Percentiles rank a stretch among this genome's conserved stretches.
These are phyloP conservation scores for Hirudinaria manillensis DNA, from an alignment of 2,888 invertebrate genomes.

Conservation along the genomic window DNA sequence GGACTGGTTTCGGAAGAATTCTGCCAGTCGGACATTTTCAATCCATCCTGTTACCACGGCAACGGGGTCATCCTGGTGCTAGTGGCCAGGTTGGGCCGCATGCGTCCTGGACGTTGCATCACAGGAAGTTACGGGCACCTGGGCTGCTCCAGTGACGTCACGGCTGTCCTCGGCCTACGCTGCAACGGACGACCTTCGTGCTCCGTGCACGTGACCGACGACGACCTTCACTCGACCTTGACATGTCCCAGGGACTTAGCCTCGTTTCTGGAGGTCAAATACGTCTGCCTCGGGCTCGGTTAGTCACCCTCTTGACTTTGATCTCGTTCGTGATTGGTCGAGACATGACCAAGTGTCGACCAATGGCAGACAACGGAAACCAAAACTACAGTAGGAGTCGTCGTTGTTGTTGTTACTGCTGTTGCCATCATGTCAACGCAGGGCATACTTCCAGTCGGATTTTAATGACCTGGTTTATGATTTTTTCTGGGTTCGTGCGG, in stretches of 20 bases:
- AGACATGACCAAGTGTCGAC: too few relatives aligned
- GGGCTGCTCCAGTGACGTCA: slow-evolving; percentile 24
- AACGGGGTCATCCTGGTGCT: neutral
- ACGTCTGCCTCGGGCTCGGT: slow-evolving; percentile 17
- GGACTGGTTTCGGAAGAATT: neutral
- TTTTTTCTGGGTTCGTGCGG: too few relatives aligned
- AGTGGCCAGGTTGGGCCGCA: slow-evolving; percentile 8
- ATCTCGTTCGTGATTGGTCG: too few relatives aligned
- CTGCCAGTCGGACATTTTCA: neutral
- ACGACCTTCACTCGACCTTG: neutral
- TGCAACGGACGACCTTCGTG: slow-evolving; percentile 18
- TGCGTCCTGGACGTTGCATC: slow-evolving; percentile 3
- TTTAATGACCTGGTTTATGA: too few relatives aligned
- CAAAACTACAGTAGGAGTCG: too few relatives aligned
- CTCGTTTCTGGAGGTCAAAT: slow-evolving; percentile 19
- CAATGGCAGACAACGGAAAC: too few relatives aligned
- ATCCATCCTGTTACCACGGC: neutral
- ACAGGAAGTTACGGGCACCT: slow-evolving; percentile 23
- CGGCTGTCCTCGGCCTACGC: neutral
- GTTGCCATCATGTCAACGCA: too few relatives aligned
- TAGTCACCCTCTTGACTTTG: neutral
- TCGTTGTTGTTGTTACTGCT: too few relatives aligned
- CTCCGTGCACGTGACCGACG: slow-evolving; percentile 15
- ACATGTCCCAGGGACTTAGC: slow-evolving; percentile 17
- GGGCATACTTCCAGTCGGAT: too few relatives aligned